A percentile compares a stretch with the other conserved stretches of the same genome.
Evolutionary conservation across 2,888 invertebrate species (phyloP).

Genomic region (Ganaspis brasiliensis): DNA sequence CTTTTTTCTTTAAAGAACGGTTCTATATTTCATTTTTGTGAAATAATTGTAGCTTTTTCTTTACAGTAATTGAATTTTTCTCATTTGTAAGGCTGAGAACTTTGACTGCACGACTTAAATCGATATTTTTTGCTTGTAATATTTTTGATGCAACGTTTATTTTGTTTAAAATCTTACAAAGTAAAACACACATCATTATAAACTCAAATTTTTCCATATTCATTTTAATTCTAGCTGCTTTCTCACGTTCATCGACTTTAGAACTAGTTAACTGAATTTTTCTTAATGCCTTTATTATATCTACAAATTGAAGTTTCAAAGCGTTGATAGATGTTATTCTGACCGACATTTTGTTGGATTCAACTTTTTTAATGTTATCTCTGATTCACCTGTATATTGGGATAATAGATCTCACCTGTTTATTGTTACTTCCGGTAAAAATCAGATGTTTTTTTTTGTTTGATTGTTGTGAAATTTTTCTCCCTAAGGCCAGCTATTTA

Average conservation of each 20-base stretch:
- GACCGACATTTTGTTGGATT: constrained; percentile 69
- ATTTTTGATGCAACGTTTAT: constrained; percentile 62
- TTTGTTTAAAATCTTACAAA: constrained; percentile 58
- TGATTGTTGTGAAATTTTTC: no score
- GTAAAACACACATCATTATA: constrained; percentile 50
- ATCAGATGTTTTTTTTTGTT: no score
- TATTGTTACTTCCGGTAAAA: no score
- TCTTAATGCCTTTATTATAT: neutral
- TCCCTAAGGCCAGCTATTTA: no score
- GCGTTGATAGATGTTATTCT: neutral
- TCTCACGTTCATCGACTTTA: neutral
- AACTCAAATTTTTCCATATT: constrained; percentile 48
- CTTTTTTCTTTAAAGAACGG: constrained; percentile 14
- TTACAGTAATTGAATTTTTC: neutral
- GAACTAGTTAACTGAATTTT: neutral
- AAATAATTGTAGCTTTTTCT: constrained; percentile 3
- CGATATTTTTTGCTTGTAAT: constrained; percentile 61
- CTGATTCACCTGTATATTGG: constrained; percentile 62
- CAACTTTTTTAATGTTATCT: constrained; percentile 66
- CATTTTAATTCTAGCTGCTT: constrained; percentile 25
- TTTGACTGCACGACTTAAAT: constrained; percentile 46
- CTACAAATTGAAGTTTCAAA: neutral
- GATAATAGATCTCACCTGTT: constrained; percentile 56
- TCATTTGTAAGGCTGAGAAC: neutral
- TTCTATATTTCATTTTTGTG: neutral